A percentile compares a stretch with the other conserved stretches of the same genome.
Conservation (phyloP, 2,113 vertebrate species). For the Sylvia atricapilla region DNA sequence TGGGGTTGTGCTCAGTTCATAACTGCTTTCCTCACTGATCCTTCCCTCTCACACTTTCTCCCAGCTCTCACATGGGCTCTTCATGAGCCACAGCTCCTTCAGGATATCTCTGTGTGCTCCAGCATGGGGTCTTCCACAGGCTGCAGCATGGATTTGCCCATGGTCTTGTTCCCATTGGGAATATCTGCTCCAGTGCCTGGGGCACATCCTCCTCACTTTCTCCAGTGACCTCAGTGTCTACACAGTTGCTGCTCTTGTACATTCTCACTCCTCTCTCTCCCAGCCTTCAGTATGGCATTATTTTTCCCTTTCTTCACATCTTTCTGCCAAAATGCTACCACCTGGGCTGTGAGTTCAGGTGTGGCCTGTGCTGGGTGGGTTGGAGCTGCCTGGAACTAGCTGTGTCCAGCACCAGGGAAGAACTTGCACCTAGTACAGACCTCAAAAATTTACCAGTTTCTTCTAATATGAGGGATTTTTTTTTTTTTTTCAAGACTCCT, state of each 20-base stretch:
- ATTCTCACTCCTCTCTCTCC: neutral
- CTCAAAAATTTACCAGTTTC: neutral
- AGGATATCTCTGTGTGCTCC: neutral
- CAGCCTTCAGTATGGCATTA: neutral
- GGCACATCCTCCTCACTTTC: neutral
- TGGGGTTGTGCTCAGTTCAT: accelerated
- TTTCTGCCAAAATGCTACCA: neutral
- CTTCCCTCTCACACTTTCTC: neutral
- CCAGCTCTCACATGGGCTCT: neutral
- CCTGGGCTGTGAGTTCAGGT: accelerated
- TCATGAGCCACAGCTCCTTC: neutral
- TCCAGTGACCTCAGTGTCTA: neutral
- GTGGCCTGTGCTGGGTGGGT: accelerated
- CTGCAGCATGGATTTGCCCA: neutral
- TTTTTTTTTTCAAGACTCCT: neutral
- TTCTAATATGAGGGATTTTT: neutral
- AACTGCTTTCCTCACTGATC: neutral
- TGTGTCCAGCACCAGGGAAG: neutral
- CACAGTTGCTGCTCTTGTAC: neutral
- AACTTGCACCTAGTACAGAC: accelerated
- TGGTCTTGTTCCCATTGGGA: accelerated
- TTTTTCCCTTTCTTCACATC: neutral
- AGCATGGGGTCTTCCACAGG: neutral
- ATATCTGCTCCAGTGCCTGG: accelerated
- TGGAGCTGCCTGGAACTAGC: neutral